A percentile compares a stretch with the other conserved stretches of the same genome.
Evolutionary conservation across 2,888 invertebrate genomes (phyloP).

Genomic region (Meiosimyza platycephala): DNA sequence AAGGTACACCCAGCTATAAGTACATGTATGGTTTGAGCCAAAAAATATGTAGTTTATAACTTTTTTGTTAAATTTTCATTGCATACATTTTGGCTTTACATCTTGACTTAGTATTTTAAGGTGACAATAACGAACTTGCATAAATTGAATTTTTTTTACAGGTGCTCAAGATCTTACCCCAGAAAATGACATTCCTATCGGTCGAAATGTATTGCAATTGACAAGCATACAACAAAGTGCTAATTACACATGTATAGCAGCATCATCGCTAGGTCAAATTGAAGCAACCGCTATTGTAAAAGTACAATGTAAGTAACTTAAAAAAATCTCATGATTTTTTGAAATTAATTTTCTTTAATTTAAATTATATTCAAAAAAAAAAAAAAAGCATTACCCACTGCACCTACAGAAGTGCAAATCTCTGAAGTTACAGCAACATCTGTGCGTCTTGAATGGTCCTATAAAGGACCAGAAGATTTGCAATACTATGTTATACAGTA

Average conservation of each 20-base stretch:
- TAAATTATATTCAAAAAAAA: not conserved
- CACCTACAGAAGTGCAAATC: conserved; percentile 89
- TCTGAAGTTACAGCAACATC: conserved; percentile 95
- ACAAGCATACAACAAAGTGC: conserved; percentile 90
- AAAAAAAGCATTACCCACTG: conserved; percentile 84
- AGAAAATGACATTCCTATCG: conserved; percentile 86
- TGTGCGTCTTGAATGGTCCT: conserved; percentile 93
- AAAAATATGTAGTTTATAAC: too few relatives aligned
- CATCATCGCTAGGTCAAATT: conserved; percentile 92
- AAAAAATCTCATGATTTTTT: not conserved
- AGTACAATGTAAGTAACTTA: conserved; percentile 86
- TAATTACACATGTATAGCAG: conserved; percentile 97
- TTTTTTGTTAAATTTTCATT: too few relatives aligned
- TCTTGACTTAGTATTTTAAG: too few relatives aligned
- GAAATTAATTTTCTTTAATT: not conserved
- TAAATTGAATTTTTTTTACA: conserved; percentile 49
- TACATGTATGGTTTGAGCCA: too few relatives aligned
- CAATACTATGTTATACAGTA: conserved; percentile 97
- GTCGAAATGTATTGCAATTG: conserved; percentile 87
- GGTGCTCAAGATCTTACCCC: conserved; percentile 86
- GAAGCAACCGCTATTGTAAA: conserved; percentile 89
- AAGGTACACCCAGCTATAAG: too few relatives aligned
- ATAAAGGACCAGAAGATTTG: conserved; percentile 89
- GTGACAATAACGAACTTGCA: not conserved
- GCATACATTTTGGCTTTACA: too few relatives aligned